A percentile compares a stretch with the other conserved stretches of the same genome.
Conservation (phyloP, 1,140 invertebrate genomes). For the Eulimnadia texana region DNA sequence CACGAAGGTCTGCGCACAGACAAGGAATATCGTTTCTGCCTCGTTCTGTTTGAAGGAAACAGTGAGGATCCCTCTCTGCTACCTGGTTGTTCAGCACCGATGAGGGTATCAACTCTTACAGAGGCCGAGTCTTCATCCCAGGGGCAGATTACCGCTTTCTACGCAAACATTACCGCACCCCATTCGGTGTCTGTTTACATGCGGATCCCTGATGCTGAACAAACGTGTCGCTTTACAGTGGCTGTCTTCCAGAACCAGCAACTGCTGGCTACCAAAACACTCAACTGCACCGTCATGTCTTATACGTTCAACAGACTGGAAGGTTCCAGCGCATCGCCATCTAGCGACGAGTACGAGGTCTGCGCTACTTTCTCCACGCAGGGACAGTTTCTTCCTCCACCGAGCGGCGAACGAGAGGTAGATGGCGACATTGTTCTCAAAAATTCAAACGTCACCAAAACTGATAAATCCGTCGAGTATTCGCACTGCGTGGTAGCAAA, state of each 20-base stretch:
- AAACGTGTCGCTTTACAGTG: constrained; percentile 27
- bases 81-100: constrained; percentile 37
- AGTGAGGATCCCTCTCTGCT: constrained; percentile 33
- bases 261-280: constrained; percentile 25
- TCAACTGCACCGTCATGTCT: constrained; percentile 24
- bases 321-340: constrained; percentile 17
- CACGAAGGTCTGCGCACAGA: constrained; percentile 18
- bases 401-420: constrained; percentile 7
- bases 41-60: constrained; percentile 33
- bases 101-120: constrained; percentile 24
- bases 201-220: constrained; percentile 19
- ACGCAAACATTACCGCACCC: constrained; percentile 19
- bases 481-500: constrained; percentile 15
- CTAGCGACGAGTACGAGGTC: constrained; percentile 23
- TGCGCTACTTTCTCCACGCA: constrained; percentile 15
- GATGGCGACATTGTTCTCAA: constrained; percentile 12
- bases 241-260: constrained; percentile 26
- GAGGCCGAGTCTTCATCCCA: neutral
- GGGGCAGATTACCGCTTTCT: constrained; percentile 15
- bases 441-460: neutral
- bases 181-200: constrained; percentile 21
- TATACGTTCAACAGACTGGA: constrained; percentile 26
- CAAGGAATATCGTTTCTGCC: constrained; percentile 35
- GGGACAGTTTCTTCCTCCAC: constrained; percentile 13
- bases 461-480: neutral